A percentile compares a stretch with the other conserved stretches of the same genome.
phyloP scores from a whole-genome alignment of 2,888 invertebrate genomes.

The Philhelius pedissequus region DNA sequence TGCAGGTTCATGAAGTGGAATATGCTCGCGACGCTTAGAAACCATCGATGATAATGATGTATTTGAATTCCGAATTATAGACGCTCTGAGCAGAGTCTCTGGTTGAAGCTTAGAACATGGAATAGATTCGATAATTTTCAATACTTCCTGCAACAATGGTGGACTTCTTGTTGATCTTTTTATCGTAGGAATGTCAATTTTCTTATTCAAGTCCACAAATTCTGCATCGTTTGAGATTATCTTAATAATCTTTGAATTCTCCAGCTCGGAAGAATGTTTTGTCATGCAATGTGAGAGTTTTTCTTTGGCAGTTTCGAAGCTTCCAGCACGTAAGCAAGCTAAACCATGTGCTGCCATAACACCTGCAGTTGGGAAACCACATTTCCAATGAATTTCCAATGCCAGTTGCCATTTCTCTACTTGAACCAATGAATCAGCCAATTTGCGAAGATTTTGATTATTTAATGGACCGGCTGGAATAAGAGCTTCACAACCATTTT shows the following conservation, averaged over 20 bases:
- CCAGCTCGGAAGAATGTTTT: conserved; percentile 73
- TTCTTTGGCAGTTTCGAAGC: conserved; percentile 82
- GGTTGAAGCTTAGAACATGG: conserved; percentile 73
- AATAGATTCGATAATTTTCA: conserved; percentile 84
- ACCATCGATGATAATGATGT: conserved; percentile 74
- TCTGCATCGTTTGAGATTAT: conserved; percentile 42
- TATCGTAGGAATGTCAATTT: conserved; percentile 70
- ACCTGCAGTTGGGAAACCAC: conserved; percentile 87
- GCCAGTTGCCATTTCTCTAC: conserved; percentile 92
- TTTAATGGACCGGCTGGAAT: conserved; percentile 76
- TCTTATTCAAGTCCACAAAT: conserved; percentile 55
- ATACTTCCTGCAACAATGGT: conserved; percentile 85
- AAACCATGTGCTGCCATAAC: conserved; percentile 95
- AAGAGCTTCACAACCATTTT: conserved; percentile 79
- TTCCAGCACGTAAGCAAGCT: conserved; percentile 88
- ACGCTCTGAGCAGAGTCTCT: conserved; percentile 75
- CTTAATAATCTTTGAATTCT: conserved; percentile 72
- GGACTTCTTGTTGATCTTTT: conserved; percentile 83
- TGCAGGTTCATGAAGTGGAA: conserved; percentile 81
- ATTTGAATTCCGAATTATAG: conserved; percentile 76
- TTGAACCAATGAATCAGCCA: conserved; percentile 87
- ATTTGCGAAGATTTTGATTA: conserved; percentile 83
- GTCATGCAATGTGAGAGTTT: conserved; percentile 77
- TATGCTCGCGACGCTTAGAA: conserved; percentile 79
- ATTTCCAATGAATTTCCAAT: conserved; percentile 91